phyloP scores from a whole-genome alignment of 1,140 invertebrate genomes.

The Drosophila saltans region DNA sequence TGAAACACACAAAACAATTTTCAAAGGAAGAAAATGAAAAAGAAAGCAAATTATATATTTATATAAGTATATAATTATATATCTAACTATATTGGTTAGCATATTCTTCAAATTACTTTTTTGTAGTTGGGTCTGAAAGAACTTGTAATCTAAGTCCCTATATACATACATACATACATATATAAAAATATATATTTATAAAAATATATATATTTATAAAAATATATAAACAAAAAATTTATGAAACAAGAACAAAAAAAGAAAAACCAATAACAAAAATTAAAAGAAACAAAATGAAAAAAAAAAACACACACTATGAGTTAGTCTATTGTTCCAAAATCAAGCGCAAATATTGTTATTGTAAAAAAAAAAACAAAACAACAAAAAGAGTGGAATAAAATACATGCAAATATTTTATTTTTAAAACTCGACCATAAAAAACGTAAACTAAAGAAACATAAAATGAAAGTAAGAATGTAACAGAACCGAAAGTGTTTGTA shows the following conservation, averaged over 20 bases:
- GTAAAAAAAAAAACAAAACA: constrained; percentile 35
- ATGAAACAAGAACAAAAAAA: constrained; percentile 33
- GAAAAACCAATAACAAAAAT: constrained; percentile 44
- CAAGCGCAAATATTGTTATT: constrained; percentile 76
- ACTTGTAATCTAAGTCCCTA: constrained; percentile 64
- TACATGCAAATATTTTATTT: constrained; percentile 30
- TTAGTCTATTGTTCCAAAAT: constrained; percentile 64
- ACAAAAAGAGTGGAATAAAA: constrained; percentile 20
- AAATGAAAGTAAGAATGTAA: constrained; percentile 9
- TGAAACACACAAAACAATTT: not conserved
- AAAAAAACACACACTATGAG: constrained; percentile 38
- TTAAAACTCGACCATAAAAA: constrained; percentile 5
- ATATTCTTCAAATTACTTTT: constrained; percentile 24
- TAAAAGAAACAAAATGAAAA: constrained; percentile 29
- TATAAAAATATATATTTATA: not conserved
- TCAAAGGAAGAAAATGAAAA: not conserved
- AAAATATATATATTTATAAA: constrained; percentile 19
- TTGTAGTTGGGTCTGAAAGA: constrained; percentile 56
- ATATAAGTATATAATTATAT: constrained; percentile 7
- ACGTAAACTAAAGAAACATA: constrained; percentile 26
- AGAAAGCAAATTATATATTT: constrained; percentile 14
- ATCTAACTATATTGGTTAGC: constrained; percentile 14
- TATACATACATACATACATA: constrained; percentile 15
- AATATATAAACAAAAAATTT: constrained; percentile 45
- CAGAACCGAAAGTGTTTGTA: constrained; percentile 26